Base-by-base conservation (phyloP, 2,113 vertebrate species). In the Calonectris borealis region DNA sequence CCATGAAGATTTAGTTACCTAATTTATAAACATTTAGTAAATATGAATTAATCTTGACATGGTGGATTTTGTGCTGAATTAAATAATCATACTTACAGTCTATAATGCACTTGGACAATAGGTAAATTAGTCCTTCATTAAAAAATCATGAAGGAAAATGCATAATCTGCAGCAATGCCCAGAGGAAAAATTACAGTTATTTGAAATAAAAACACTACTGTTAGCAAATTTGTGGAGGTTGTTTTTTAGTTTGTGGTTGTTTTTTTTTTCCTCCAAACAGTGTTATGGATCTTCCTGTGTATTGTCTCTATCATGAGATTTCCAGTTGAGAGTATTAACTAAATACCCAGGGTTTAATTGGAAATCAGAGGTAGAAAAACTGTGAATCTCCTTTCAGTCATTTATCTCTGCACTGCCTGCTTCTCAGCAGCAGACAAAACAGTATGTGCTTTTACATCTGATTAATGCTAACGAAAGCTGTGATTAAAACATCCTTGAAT, bases 41-140 rank as follows among this genome's bases (percentile, higher is more conserved):
- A 97, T 96, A 91, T 86, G 96, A 97, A 96, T 97, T 95, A 94
- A 93, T 75, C 46, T 96, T 97, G 93, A 78, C 88, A 27, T 93
- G 91, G 86, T 62, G 82, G 90, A 95, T 96, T 97, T 95, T 89
- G 92, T 96, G 83, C 95, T 95, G 93, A 95, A 97, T 95, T 80
- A 96, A 98, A 96, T 96, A 90, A 91, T 95, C 95, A 81, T 78
- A 73, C 51, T 66, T 94, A 83, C 61, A 83, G 95, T 85, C 82
- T 91, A 65, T 94, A 96, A 92, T 95, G 96, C 84, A n/a, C 72
- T 75, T 72, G 77, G 65, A 96, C 95, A 95, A 94, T 90, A 96
- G 96, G 93, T 93, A 96, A 98, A 98, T 98, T 86, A 96, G 96
- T 93, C 82, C 82, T 34, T 98, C 97, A 97, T 98, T 98, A 98